A percentile compares a stretch with the other conserved stretches of the same genome.
phyloP scores from a whole-genome alignment of 1,140 invertebrate species.

The Drosophila bocqueti region DNA sequence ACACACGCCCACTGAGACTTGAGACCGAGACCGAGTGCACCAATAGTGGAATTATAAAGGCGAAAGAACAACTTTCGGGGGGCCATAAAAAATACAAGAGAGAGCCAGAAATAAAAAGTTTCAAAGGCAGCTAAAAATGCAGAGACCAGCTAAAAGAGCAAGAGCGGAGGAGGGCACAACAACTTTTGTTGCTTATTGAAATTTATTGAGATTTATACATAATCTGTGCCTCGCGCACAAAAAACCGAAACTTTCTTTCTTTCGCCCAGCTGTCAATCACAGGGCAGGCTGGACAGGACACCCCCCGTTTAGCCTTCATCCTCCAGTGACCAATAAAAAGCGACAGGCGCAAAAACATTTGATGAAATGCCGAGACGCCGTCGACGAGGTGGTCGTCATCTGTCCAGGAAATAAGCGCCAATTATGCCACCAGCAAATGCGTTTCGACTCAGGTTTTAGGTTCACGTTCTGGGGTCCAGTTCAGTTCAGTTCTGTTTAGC shows the following conservation, averaged over 20 bases:
- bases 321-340: slow-evolving; percentile 80
- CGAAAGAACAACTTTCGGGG: slow-evolving; percentile 54
- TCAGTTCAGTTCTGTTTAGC: slow-evolving; percentile 20
- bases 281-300: slow-evolving; percentile 15
- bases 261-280: slow-evolving; percentile 77
- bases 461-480: slow-evolving; percentile 1
- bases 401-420: slow-evolving; percentile 84
- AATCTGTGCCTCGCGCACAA: slow-evolving; percentile 52
- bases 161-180: slow-evolving; percentile 1
- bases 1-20: slow-evolving; percentile 33
- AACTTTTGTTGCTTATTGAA: slow-evolving; percentile 76
- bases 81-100: slow-evolving; percentile 38
- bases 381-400: slow-evolving; percentile 58
- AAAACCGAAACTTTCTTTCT: slow-evolving; percentile 38
- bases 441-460: slow-evolving; percentile 52
- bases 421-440: slow-evolving; percentile 83
- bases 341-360: slow-evolving; percentile 72
- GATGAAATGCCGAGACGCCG: slow-evolving; percentile 67
- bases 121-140: slow-evolving; percentile 39
- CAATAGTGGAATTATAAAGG: slow-evolving; percentile 55
- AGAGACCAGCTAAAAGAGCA: not conserved
- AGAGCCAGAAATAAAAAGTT: slow-evolving; percentile 32
- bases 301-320: slow-evolving; percentile 32
- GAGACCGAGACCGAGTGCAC: slow-evolving; percentile 37
- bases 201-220: slow-evolving; percentile 84